Base-by-base conservation (phyloP, 2,888 invertebrate species). In the Diarsia mendica region DNA sequence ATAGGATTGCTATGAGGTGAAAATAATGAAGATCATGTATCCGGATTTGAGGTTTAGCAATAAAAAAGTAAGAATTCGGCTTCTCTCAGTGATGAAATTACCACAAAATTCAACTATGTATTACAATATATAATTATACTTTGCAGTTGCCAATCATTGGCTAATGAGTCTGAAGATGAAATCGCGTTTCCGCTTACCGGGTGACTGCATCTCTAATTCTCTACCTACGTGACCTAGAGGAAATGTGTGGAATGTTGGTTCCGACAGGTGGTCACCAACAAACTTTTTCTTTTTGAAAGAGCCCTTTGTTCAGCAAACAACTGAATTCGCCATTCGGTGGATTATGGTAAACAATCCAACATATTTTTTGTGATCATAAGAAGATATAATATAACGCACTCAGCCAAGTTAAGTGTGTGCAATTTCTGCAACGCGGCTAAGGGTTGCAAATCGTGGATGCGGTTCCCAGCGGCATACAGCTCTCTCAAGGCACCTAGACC, bases 381-480 rank as follows among this genome's bases (percentile, higher is more conserved):
- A 60, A 60, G 9, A 33, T 33, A 4, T 4, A 60, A 33, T 33
- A 4, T 10, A 60, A 79, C 80, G 53, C 89, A 96, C 96, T 95
- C 90, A 2, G 96, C 92, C 68, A 97, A 90, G 85, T 97, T 95
- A 0, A 97, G 91, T 10, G 97, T 96, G 82, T 96, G 94, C 61
- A 97, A 85, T 85, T 97, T 96, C 67, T 96, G 96, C 44, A 98
- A 91, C 33, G 97, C 97, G 0, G 97, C 96, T 76, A 98, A 94
- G 0, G 97, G 97, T 61, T 97, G 97, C 64, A 98, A 92, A 77
- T 98, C 97, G 71, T 95, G 96, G 15, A 98, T 96, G 71, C 95
- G 95, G 90, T 98, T 98, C 66, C 97, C 97, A 63, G 97, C 95
- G 0, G 97, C 98, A 84, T 97, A 95, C 18, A 98, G 93, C 74